Evolutionary conservation across 2,113 vertebrate species (phyloP), one percentile per base, ranked within the genome.

Genomic region (Oryzias curvinotus): DNA sequence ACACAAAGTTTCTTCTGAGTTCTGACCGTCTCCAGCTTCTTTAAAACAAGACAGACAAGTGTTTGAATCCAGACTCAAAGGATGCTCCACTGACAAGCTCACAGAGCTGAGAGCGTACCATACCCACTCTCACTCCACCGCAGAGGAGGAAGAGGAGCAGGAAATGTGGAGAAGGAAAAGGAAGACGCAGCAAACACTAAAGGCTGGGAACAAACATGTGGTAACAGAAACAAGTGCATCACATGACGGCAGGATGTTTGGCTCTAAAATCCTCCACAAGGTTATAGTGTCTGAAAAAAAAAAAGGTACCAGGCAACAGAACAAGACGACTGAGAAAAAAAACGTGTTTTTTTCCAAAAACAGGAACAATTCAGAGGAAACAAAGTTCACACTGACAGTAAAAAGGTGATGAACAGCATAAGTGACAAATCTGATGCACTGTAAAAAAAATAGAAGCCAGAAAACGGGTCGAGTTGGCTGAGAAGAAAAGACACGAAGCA

Each of bases 181-280:
- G 71, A 70, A 59, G 60, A 57, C 57, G 43, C 45, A 16, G 43
- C 16, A 55, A 57, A 59, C 28, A 49, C 45, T 55, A 15, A 73
- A 57, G 65, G 52, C 45, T 55, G 17, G 8, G 63, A 58, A 65
- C 21, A 67, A 70, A 71, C 25, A 13, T 60, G 65, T 44, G 16
- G 3, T 16, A 60, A 50, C 15, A 55, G 57, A n/a, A 66, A 52
- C 36, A 71, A 77, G 71, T 18, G 26, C 19, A 14, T 62, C 52
- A 71, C 47, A 42, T 23, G 26, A 75, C n/a, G 8, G 16, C 57
- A 71, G 74, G 61, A 78, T 60, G 54, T 64, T 78, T 48, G 49
- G 14, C 59, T 55, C 21, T 52, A 15, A 62, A 68, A 51, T 59
- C 19, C 14, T 12, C 12, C 28, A 8, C 1, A 59, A 53, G 68